Evolutionary conservation across 2,888 invertebrate genomes (phyloP).

Genomic region (Leptopilina syphax): DNA sequence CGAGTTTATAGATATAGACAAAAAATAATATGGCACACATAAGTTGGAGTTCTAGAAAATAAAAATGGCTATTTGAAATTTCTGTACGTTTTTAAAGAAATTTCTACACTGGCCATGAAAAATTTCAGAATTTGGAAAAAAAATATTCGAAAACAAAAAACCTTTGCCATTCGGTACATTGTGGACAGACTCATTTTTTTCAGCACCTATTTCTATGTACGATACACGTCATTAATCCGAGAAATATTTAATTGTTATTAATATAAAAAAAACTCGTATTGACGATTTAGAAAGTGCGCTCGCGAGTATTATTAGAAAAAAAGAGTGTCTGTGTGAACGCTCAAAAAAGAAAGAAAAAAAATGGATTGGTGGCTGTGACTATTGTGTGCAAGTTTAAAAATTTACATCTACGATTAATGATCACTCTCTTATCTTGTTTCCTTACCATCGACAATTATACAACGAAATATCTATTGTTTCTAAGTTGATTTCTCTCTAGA

Average conservation of each 20-base stretch:
- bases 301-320: conserved; percentile 48
- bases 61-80: conserved; percentile 52
- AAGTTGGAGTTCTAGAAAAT: conserved; percentile 36
- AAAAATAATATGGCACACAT: conserved; percentile 51
- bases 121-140: background rate
- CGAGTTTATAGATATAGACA: conserved; percentile 38
- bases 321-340: conserved; percentile 57
- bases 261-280: conserved; percentile 46
- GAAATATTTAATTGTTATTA: conserved; percentile 62
- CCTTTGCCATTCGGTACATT: conserved; percentile 13
- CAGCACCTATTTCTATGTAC: conserved; percentile 73
- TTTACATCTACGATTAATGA: conserved; percentile 3
- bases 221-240: conserved; percentile 66
- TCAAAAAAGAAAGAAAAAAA: conserved; percentile 49
- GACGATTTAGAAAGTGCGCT: conserved; percentile 39
- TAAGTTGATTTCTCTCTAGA: background rate
- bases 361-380: conserved; percentile 73
- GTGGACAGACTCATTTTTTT: conserved; percentile 68
- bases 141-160: no score
- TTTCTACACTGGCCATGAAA: background rate
- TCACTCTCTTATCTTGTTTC: background rate
- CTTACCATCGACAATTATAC: background rate
- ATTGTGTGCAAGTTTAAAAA: conserved; percentile 65
- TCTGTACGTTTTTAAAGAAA: no score
- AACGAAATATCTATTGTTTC: background rate